These are phyloP conservation scores for Plecotus auritus DNA, from an alignment of 2,113 vertebrate genomes.

Conservation along the genomic window DNA sequence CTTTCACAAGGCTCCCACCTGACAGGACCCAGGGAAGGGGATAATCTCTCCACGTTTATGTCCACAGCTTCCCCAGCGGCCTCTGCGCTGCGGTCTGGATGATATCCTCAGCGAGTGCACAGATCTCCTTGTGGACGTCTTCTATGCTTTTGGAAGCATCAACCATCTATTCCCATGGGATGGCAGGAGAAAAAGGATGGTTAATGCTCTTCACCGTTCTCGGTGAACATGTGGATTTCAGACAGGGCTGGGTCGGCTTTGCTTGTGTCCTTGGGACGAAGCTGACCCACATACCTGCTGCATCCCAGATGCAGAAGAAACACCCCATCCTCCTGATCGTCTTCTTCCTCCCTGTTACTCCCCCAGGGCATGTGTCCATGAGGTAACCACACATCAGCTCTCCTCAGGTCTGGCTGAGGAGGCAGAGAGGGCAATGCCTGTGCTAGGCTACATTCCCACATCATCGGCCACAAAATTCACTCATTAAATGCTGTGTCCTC, in stretches of 20 bases:
- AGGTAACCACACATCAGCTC: not conserved
- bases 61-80: conserved; percentile 90
- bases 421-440: not conserved
- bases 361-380: too few species aligned
- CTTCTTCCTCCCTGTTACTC: not conserved
- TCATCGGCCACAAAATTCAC: accelerated
- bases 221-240: accelerated
- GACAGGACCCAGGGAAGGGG: too few species aligned
- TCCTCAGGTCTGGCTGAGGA: not conserved
- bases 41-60: conserved; percentile 33
- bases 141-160: conserved; percentile 89
- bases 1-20: not conserved
- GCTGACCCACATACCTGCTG: not conserved
- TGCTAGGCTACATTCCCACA: accelerated
- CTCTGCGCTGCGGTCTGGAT: conserved; percentile 75
- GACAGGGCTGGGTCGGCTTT: accelerated
- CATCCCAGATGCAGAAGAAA: not conserved
- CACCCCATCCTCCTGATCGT: not conserved
- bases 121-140: conserved; percentile 87
- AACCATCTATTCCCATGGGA: conserved; percentile 78
- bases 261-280: not conserved
- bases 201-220: accelerated
- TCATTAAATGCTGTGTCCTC: not conserved
- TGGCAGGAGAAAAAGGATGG: accelerated
- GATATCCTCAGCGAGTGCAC: conserved; percentile 71